Conservation (phyloP, 1,140 invertebrate species). For the Solenopsis invicta region DNA sequence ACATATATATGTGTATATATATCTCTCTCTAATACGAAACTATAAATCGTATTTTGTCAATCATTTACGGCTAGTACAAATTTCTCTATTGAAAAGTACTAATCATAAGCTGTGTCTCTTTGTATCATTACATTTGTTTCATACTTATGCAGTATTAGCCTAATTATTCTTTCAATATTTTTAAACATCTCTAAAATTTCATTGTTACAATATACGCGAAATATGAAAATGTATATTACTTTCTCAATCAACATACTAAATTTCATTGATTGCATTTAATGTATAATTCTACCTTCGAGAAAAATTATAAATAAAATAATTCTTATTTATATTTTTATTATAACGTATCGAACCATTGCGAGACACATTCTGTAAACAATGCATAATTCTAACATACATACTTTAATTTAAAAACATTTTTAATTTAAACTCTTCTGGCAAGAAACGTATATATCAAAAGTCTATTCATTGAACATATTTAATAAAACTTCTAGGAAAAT, state of each 20-base stretch:
- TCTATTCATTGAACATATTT: constrained; percentile 13
- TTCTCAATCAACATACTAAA: constrained; percentile 9
- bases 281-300: not conserved
- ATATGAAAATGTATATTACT: constrained; percentile 44
- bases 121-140: not conserved
- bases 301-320: constrained; percentile 14
- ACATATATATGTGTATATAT: not conserved
- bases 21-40: constrained; percentile 1
- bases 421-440: constrained; percentile 22
- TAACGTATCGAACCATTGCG: constrained; percentile 2
- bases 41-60: not conserved
- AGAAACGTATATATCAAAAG: constrained; percentile 16
- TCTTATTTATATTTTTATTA: constrained; percentile 12
- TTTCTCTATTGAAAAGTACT: constrained; percentile 13
- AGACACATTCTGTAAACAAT: constrained; percentile 13
- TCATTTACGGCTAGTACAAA: constrained; percentile 39
- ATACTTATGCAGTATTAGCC: not conserved
- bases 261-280: not conserved
- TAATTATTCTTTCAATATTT: constrained; percentile 24
- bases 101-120: constrained; percentile 20
- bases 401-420: not conserved
- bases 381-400: not conserved
- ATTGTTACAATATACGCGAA: constrained; percentile 11
- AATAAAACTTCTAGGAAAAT: constrained; percentile 44
- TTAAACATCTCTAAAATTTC: constrained; percentile 27